Percentiles rank a stretch among this genome's conserved stretches.
Conservation (phyloP, 2,888 invertebrate genomes). For the Pheosia tremula region DNA sequence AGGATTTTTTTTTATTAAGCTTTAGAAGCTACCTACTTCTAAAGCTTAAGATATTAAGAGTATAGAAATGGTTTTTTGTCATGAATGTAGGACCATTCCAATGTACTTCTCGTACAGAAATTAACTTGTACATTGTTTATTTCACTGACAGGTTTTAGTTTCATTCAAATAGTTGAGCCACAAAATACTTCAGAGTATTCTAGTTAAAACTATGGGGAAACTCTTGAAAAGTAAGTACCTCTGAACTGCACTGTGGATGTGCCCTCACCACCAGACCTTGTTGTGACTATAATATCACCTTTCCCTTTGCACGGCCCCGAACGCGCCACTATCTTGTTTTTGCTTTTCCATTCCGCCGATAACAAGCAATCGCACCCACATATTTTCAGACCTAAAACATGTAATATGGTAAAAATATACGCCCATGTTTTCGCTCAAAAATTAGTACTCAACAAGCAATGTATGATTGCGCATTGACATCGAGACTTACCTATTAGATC, state of each 20-base stretch:
- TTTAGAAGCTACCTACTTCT: too few species aligned
- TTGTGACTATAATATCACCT: slow-evolving; percentile 96
- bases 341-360: slow-evolving; percentile 98
- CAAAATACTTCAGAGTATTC: too few species aligned
- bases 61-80: too few species aligned
- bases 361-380: slow-evolving; percentile 98
- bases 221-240: slow-evolving; percentile 69
- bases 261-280: slow-evolving; percentile 93
- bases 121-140: too few species aligned
- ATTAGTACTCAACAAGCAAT: neutral
- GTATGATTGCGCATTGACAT: neutral
- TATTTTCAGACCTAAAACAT: slow-evolving; percentile 92
- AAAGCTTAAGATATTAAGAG: too few species aligned
- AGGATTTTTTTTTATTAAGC: too few species aligned
- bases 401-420: slow-evolving; percentile 13
- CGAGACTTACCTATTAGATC: slow-evolving; percentile 91
- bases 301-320: slow-evolving; percentile 96
- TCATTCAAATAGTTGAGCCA: too few species aligned
- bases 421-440: slow-evolving; percentile 18
- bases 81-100: too few species aligned
- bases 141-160: too few species aligned
- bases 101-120: too few species aligned
- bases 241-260: slow-evolving; percentile 95
- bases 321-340: slow-evolving; percentile 98
- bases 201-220: neutral